Evolutionary conservation across 2,888 invertebrate genomes (phyloP).

Genomic region (Rhaphigaster nebulosa): DNA sequence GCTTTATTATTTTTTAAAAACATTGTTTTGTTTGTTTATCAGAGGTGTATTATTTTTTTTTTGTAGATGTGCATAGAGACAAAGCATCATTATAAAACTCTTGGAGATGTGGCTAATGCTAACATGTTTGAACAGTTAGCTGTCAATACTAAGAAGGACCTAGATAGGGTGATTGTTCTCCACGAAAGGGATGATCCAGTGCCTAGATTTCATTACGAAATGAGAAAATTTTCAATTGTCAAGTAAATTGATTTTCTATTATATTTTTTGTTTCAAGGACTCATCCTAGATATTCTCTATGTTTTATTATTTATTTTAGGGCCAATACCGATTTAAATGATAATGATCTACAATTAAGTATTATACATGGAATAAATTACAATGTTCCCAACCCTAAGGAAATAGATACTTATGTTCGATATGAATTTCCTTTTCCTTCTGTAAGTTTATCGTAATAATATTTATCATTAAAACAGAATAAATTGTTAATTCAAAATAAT

Average conservation of each 20-base stretch:
- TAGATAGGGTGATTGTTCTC: slow-evolving; percentile 85
- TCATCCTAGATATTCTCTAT: background rate
- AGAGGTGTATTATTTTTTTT: slow-evolving; percentile 31
- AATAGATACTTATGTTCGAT: slow-evolving; percentile 92
- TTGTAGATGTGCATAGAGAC: slow-evolving; percentile 85
- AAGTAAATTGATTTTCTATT: slow-evolving; percentile 72
- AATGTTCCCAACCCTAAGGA: slow-evolving; percentile 87
- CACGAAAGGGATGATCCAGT: slow-evolving; percentile 70
- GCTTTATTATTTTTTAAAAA: background rate
- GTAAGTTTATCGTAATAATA: slow-evolving; percentile 71
- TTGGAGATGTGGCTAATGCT: slow-evolving; percentile 91
- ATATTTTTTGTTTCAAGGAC: background rate
- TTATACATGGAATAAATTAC: slow-evolving; percentile 90
- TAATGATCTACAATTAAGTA: slow-evolving; percentile 88
- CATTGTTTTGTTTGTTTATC: slow-evolving; percentile 37
- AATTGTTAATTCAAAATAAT: background rate
- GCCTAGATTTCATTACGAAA: slow-evolving; percentile 95
- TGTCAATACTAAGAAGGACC: slow-evolving; percentile 86
- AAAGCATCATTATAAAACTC: slow-evolving; percentile 87
- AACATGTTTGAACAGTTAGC: slow-evolving; percentile 92
- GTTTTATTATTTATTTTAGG: slow-evolving; percentile 67
- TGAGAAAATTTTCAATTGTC: slow-evolving; percentile 88
- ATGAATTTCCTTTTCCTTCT: slow-evolving; percentile 92
- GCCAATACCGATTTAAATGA: slow-evolving; percentile 93
- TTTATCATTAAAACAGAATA: background rate